Conservation (phyloP, 2,888 invertebrate genomes). For the Agonopterix heracliana region DNA sequence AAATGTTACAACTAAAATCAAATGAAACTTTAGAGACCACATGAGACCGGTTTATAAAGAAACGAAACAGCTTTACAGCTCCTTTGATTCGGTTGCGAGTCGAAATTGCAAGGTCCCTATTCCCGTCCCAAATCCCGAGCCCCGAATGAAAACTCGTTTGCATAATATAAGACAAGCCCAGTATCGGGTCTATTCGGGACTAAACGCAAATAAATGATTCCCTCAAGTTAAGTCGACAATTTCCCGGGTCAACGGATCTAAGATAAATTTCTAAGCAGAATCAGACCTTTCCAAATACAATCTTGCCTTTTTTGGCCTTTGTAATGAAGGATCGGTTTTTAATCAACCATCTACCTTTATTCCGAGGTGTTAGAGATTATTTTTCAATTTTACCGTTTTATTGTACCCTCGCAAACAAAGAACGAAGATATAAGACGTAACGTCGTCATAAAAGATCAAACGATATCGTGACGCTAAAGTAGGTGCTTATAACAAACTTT, state of each 20-base stretch:
- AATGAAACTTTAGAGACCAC: slow-evolving; percentile 18
- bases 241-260: slow-evolving; percentile 56
- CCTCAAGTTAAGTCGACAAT: slow-evolving; percentile 62
- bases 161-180: slow-evolving; percentile 59
- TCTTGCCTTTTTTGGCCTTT: slow-evolving; percentile 30
- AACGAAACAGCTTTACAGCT: slow-evolving; percentile 1
- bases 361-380: background rate
- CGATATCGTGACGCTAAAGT: no score
- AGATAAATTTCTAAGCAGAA: slow-evolving; percentile 54
- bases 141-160: slow-evolving; percentile 55
- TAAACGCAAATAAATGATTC: slow-evolving; percentile 65
- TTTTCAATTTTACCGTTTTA: background rate
- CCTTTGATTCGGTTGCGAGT: slow-evolving; percentile 37
- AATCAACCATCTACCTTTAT: background rate
- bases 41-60: slow-evolving; percentile 31
- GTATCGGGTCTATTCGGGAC: slow-evolving; percentile 42
- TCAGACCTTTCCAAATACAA: slow-evolving; percentile 48
- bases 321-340: slow-evolving; percentile 5
- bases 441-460: no score
- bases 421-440: no score
- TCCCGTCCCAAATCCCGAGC: slow-evolving; percentile 25
- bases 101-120: slow-evolving; percentile 32
- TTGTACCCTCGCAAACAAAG: background rate
- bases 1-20: background rate
- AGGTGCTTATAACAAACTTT: no score